These are phyloP conservation scores for Australoheros facetus DNA, from an alignment of 2,797 vertebrate genomes.

Conservation along the genomic window DNA sequence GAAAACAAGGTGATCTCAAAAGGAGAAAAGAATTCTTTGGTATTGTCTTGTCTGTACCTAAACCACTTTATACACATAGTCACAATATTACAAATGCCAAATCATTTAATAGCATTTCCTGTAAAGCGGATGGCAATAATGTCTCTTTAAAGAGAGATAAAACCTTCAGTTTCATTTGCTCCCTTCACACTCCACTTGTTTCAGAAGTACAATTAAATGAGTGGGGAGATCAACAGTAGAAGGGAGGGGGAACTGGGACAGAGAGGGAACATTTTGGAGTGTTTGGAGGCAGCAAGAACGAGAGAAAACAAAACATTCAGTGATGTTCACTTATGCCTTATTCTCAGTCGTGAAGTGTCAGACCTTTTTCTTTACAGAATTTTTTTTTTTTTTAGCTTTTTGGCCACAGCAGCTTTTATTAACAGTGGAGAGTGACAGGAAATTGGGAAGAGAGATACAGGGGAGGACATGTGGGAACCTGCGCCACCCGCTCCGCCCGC, in stretches of 20 bases:
- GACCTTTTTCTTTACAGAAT: neutral
- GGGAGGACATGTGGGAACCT: no score
- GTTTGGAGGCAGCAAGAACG: neutral
- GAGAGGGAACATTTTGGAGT: neutral
- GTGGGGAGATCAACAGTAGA: constrained; percentile 18
- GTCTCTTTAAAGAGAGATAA: constrained; percentile 47
- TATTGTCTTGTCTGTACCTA: neutral
- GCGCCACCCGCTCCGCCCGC: no score
- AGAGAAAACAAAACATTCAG: neutral
- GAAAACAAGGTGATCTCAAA: neutral
- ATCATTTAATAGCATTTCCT: constrained; percentile 28
- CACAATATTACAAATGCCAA: constrained; percentile 20
- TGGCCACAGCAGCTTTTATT: no score
- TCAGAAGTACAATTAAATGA: constrained; percentile 38
- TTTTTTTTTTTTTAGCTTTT: neutral
- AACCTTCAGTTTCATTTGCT: constrained; percentile 33
- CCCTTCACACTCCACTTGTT: constrained; percentile 39
- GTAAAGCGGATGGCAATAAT: constrained; percentile 40
- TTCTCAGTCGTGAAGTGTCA: neutral
- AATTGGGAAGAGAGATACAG: no score
- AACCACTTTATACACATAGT: constrained; percentile 11
- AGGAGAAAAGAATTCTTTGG: neutral
- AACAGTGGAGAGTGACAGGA: no score
- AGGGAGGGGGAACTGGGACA: neutral
- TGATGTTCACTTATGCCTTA: constrained; percentile 2